Evolutionary conservation across 2,113 vertebrate species (phyloP).

Genomic region (Dicaeum eximium): DNA sequence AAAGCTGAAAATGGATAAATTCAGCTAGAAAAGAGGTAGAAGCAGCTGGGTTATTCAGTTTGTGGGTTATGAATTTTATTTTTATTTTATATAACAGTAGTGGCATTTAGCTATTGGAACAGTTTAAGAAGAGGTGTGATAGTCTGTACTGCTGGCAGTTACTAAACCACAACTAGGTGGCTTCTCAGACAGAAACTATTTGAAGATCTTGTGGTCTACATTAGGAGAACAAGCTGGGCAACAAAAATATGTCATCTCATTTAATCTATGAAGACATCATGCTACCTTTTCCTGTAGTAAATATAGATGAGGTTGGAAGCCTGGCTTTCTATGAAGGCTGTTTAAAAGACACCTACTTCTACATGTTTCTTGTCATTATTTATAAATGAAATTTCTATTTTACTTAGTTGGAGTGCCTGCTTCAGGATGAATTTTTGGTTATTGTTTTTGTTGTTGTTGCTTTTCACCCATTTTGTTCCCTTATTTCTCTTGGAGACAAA

Average conservation of each 20-base stretch:
- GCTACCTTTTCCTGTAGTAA: background rate
- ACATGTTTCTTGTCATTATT: background rate
- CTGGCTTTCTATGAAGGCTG: background rate
- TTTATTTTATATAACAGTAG: background rate
- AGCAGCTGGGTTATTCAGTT: background rate
- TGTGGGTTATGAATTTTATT: background rate
- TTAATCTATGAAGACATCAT: constrained; percentile 2
- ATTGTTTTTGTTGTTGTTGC: background rate
- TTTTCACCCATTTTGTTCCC: background rate
- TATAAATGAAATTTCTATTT: background rate
- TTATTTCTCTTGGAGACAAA: background rate
- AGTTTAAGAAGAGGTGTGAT: constrained; percentile 19
- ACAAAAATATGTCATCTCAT: constrained; percentile 22
- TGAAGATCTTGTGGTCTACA: constrained; percentile 19
- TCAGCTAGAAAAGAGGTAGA: background rate
- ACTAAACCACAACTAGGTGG: background rate
- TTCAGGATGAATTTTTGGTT: background rate
- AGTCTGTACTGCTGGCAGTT: constrained; percentile 17
- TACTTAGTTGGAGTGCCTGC: background rate
- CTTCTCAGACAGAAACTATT: constrained; percentile 34
- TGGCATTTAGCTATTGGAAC: constrained; percentile 8
- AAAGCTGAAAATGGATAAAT: background rate
- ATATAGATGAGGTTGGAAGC: background rate
- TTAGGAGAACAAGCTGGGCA: background rate
- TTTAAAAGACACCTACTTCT: background rate